Evolutionary conservation across 1,140 invertebrate genomes (phyloP).

Genomic region (Eumaeus atala): DNA sequence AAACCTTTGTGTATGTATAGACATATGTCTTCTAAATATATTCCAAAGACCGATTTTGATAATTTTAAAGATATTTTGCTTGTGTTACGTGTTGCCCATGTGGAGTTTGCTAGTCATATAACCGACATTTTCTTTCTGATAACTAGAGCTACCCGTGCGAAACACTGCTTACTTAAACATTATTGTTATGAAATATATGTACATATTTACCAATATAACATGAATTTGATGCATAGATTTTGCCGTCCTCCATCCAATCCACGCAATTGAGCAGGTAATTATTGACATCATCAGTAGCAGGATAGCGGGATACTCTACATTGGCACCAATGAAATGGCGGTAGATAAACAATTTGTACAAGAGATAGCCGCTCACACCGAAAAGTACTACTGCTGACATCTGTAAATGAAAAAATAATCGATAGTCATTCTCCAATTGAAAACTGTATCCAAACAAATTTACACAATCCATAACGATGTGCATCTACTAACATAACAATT

Average conservation of each 20-base stretch:
- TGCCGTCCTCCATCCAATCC: slow-evolving; percentile 73
- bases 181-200: too few species aligned
- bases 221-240: slow-evolving; percentile 69
- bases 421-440: slow-evolving; percentile 17
- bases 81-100: too few species aligned
- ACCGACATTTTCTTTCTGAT: too few species aligned
- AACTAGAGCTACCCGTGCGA: too few species aligned
- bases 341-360: slow-evolving; percentile 72
- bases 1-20: too few species aligned
- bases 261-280: slow-evolving; percentile 68
- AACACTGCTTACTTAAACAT: too few species aligned
- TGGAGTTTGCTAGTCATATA: too few species aligned
- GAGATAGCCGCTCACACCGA: slow-evolving; percentile 65
- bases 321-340: slow-evolving; percentile 61
- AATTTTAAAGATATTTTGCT: too few species aligned
- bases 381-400: slow-evolving; percentile 73
- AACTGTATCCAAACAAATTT: not conserved
- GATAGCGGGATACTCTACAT: slow-evolving; percentile 67
- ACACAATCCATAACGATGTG: not conserved
- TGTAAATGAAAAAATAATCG: slow-evolving; percentile 43
- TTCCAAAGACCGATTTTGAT: too few species aligned
- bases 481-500: too few species aligned
- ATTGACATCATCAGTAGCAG: slow-evolving; percentile 69
- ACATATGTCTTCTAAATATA: too few species aligned
- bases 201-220: slow-evolving; percentile 63